A percentile compares a stretch with the other conserved stretches of the same genome.
These are phyloP conservation scores for Leptoclinus maculatus DNA, from an alignment of 2,797 vertebrate species.

Conservation along the genomic window DNA sequence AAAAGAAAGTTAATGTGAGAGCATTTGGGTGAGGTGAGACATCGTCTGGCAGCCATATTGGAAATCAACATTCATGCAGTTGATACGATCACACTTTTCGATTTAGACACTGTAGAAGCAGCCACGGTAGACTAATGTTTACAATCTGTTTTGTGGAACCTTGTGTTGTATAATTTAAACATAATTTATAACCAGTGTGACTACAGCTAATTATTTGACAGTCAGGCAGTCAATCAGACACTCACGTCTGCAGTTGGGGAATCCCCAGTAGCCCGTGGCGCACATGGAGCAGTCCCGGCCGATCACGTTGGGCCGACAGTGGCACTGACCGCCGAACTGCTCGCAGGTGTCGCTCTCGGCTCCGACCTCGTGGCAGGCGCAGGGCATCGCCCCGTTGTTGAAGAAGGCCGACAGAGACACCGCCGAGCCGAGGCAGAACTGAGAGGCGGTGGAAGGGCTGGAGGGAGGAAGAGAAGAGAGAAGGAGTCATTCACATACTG, in stretches of 20 bases:
- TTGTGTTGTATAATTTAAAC: background rate
- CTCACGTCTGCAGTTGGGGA: constrained; percentile 96
- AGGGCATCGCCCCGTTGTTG: constrained; percentile 92
- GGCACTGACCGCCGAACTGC: constrained; percentile 91
- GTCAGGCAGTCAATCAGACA: constrained; percentile 20
- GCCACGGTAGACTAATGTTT: background rate
- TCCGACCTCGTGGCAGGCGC: constrained; percentile 91
- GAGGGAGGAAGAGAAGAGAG: background rate
- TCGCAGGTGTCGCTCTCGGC: constrained; percentile 87
- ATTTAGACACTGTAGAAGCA: background rate
- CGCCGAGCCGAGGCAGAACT: constrained; percentile 89
- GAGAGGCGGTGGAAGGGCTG: constrained; percentile 85
- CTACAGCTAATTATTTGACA: background rate
- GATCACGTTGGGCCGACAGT: constrained; percentile 90
- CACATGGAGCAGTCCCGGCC: constrained; percentile 95
- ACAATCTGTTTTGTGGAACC: background rate
- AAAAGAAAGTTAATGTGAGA: too few relatives aligned
- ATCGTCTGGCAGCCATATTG: too few relatives aligned
- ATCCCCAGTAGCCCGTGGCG: constrained; percentile 94
- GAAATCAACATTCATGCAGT: too few relatives aligned
- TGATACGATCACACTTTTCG: background rate
- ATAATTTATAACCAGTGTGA: background rate
- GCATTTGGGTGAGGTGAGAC: too few relatives aligned
- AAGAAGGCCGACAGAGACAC: constrained; percentile 93
- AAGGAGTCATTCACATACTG: background rate